Percentiles rank a stretch among this genome's conserved stretches.
These are phyloP conservation scores for Sprattus sprattus DNA, from an alignment of 2,113 vertebrate genomes.

Conservation along the genomic window DNA sequence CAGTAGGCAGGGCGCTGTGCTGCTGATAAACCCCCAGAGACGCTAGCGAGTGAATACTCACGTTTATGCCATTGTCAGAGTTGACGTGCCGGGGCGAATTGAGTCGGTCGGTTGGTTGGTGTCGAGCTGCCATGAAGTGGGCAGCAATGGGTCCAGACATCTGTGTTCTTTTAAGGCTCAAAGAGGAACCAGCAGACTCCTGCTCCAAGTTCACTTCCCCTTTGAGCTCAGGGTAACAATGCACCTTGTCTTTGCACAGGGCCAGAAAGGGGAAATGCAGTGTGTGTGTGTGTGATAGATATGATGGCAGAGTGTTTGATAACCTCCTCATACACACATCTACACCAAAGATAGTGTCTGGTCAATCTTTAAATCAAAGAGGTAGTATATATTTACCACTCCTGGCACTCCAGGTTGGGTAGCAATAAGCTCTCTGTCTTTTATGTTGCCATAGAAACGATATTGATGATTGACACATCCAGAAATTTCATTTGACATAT, in stretches of 20 bases:
- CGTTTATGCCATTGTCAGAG: neutral
- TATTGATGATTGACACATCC: neutral
- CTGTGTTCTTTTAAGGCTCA: constrained; percentile 51
- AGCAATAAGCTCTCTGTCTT: neutral
- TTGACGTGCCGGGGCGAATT: neutral
- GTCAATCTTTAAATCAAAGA: neutral
- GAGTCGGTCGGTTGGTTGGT: neutral
- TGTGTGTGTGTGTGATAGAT: constrained; percentile 20
- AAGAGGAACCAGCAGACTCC: constrained; percentile 63
- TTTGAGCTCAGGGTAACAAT: constrained; percentile 62
- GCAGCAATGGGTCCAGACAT: constrained; percentile 10
- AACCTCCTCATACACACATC: neutral
- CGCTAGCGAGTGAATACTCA: neutral
- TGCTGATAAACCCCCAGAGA: neutral
- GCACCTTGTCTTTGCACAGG: constrained; percentile 56
- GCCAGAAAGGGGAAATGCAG: constrained; percentile 62
- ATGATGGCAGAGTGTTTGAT: constrained; percentile 1
- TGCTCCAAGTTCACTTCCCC: constrained; percentile 66
- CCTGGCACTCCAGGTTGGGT: neutral
- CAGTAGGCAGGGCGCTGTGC: neutral
- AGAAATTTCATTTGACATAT: neutral
- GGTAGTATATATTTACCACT: neutral
- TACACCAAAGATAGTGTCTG: neutral
- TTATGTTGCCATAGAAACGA: neutral
- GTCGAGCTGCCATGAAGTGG: neutral